A percentile compares a stretch with the other conserved stretches of the same genome.
Conservation (phyloP, 2,797 vertebrate species). For the Lacerta agilis region DNA sequence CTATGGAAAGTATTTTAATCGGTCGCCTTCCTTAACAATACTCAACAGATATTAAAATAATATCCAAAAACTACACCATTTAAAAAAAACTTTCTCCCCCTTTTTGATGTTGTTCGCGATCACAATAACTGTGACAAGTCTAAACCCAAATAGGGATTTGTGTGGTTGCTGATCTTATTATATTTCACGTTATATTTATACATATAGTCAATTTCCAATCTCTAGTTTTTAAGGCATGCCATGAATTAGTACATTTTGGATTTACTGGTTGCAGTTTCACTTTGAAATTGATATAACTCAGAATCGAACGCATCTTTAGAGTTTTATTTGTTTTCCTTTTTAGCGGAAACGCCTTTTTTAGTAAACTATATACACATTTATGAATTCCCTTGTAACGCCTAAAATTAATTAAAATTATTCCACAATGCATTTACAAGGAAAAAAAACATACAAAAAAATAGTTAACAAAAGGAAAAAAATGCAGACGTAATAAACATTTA, state of each 20-base stretch:
- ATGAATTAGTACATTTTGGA: constrained; percentile 62
- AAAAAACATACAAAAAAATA: constrained; percentile 81
- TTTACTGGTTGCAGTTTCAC: constrained; percentile 52
- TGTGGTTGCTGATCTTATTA: neutral
- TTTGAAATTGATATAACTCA: constrained; percentile 93
- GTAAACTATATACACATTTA: constrained; percentile 91
- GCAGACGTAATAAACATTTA: constrained; percentile 87
- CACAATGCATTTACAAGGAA: constrained; percentile 94
- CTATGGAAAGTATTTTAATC: constrained; percentile 21
- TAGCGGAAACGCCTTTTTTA: constrained; percentile 86
- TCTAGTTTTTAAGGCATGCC: constrained; percentile 50
- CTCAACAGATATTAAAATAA: constrained; percentile 46
- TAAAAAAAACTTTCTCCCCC: constrained; percentile 17
- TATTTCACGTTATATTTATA: constrained; percentile 25
- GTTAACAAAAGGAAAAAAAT: constrained; percentile 78
- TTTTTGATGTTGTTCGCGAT: neutral
- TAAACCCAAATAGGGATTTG: neutral
- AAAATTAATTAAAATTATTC: constrained; percentile 88
- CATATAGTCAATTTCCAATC: constrained; percentile 28
- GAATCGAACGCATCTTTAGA: constrained; percentile 85
- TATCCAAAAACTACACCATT: constrained; percentile 32
- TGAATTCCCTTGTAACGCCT: constrained; percentile 81
- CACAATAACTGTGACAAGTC: neutral
- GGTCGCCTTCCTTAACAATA: constrained; percentile 11
- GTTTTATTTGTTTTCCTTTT: constrained; percentile 71